phyloP scores from a whole-genome alignment of 2,113 vertebrate species.

The Ochotona curzoniae region DNA sequence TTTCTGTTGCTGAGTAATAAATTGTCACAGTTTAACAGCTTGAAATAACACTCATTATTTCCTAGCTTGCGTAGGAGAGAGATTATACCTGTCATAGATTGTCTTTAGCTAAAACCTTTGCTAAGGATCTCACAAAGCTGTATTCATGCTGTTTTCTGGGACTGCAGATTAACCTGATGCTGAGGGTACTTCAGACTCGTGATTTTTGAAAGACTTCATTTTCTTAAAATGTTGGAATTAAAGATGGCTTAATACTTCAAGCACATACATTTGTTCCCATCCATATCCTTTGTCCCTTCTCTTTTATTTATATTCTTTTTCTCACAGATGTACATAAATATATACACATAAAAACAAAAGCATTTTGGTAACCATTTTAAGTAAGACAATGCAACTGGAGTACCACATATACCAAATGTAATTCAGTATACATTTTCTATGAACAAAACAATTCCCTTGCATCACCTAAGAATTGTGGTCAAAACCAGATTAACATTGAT shows the following conservation, averaged over 20 bases:
- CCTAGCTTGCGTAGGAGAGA: background rate
- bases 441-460: background rate
- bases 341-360: background rate
- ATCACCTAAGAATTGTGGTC: background rate
- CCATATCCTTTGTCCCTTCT: background rate
- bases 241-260: background rate
- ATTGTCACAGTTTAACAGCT: conserved; percentile 19
- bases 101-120: background rate
- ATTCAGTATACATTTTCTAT: background rate
- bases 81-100: background rate
- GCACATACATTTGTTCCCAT: background rate
- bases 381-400: background rate
- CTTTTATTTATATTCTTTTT: background rate
- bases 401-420: conserved; percentile 16
- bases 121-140: background rate
- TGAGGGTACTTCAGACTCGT: background rate
- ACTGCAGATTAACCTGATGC: background rate
- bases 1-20: conserved; percentile 37
- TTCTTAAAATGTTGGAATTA: background rate
- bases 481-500: conserved; percentile 45
- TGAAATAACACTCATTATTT: background rate
- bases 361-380: conserved; percentile 26
- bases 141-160: background rate
- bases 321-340: background rate
- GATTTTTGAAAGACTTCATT: conserved; percentile 1